Conservation (phyloP, 2,888 invertebrate genomes). For the Drosophila prolongata region DNA sequence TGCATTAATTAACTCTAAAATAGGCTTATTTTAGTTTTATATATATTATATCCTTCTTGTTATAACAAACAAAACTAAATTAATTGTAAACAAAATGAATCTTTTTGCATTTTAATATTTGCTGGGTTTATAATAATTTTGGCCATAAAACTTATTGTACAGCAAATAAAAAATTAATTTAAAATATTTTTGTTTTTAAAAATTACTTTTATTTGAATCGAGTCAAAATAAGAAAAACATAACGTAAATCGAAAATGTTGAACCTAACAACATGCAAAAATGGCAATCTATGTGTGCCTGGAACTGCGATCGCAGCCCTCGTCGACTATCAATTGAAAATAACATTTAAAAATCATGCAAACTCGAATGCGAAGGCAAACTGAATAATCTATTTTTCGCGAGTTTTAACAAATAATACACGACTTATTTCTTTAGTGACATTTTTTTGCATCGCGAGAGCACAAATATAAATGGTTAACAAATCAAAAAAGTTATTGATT, state of each 20-base stretch:
- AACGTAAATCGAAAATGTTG: conserved; percentile 29
- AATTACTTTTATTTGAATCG: conserved; percentile 30
- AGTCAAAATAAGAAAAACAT: conserved; percentile 32
- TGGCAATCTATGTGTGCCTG: conserved; percentile 35
- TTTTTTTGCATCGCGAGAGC: conserved; percentile 17
- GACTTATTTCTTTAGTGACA: conserved; percentile 22
- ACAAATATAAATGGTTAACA: conserved; percentile 52
- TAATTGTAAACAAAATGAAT: conserved; percentile 38
- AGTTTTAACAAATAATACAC: conserved; percentile 36
- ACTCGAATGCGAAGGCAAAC: conserved; percentile 1
- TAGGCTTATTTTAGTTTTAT: conserved; percentile 61
- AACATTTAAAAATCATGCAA: conserved; percentile 23
- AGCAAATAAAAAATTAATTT: conserved; percentile 32
- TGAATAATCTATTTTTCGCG: conserved; percentile 1
- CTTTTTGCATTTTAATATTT: conserved; percentile 21
- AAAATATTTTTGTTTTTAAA: conserved; percentile 17
- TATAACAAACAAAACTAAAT: conserved; percentile 48
- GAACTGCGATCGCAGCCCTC: conserved; percentile 28
- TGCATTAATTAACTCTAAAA: conserved; percentile 79
- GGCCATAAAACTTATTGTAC: conserved; percentile 42
- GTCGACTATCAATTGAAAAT: conserved; percentile 31
- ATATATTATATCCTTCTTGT: conserved; percentile 29
- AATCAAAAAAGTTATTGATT: conserved; percentile 39
- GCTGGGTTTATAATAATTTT: conserved; percentile 42
- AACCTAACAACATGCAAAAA: conserved; percentile 44